phyloP scores from a whole-genome alignment of 2,797 vertebrate genomes.

The Megaceryle alcyon region DNA sequence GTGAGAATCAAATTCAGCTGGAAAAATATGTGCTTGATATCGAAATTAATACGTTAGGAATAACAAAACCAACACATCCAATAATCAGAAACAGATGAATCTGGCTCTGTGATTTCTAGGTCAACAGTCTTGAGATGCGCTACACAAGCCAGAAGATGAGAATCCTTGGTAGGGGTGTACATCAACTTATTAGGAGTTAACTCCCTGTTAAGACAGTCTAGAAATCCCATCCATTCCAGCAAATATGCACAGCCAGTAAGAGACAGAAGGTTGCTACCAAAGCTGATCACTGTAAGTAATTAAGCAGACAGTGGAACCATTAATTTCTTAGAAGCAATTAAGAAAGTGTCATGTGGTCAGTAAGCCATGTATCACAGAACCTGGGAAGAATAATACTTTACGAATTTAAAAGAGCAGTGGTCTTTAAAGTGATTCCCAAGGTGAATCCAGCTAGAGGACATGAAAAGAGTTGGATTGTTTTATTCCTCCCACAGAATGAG shows the following conservation, averaged over 20 bases:
- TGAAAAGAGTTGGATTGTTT: not conserved
- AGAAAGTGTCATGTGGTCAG: not conserved
- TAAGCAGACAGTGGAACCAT: not conserved
- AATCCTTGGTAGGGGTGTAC: not conserved
- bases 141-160: not conserved
- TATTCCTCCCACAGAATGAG: not conserved
- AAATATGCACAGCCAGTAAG: not conserved
- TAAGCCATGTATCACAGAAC: not conserved
- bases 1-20: not conserved
- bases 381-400: not conserved
- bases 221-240: not conserved
- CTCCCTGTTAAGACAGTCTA: not conserved
- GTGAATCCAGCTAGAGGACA: not conserved
- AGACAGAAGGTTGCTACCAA: not conserved
- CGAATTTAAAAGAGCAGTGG: not conserved
- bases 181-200: not conserved
- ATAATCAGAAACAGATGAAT: slow-evolving; percentile 14
- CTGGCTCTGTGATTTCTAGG: not conserved
- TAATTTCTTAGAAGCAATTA: not conserved
- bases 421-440: not conserved
- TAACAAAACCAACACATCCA: not conserved
- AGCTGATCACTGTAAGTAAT: not conserved
- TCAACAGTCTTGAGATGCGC: not conserved
- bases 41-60: not conserved
- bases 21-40: not conserved